These are phyloP conservation scores for Creontiades dilutus DNA, from an alignment of 2,888 invertebrate genomes.

Conservation along the genomic window DNA sequence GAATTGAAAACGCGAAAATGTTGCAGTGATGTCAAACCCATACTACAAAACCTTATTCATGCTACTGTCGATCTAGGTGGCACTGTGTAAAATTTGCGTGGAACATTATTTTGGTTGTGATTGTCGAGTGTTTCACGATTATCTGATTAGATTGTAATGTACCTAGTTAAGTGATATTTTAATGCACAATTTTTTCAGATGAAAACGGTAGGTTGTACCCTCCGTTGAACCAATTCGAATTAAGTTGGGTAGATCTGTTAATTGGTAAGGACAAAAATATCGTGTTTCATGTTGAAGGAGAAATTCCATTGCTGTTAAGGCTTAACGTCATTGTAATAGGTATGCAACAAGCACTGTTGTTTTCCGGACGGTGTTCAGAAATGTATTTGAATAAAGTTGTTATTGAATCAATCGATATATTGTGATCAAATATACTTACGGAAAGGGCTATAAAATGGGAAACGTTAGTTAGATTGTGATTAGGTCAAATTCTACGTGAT, in stretches of 20 bases:
- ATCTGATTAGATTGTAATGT: slow-evolving; percentile 1
- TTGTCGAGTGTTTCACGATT: neutral
- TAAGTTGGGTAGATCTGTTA: slow-evolving; percentile 24
- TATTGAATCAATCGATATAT: too few relatives aligned
- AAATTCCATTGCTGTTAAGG: neutral
- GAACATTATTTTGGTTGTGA: neutral
- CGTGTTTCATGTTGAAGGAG: neutral
- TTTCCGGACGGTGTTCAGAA: neutral
- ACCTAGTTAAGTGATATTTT: neutral
- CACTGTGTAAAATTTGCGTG: neutral
- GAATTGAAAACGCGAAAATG: too few relatives aligned
- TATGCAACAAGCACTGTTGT: neutral
- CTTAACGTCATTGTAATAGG: slow-evolving; percentile 8
- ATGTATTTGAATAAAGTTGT: too few relatives aligned
- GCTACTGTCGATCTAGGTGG: neutral
- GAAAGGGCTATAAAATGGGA: too few relatives aligned
- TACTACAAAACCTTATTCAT: neutral
- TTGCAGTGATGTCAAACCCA: neutral
- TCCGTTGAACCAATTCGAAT: slow-evolving; percentile 19
- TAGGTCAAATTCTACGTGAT: too few relatives aligned
- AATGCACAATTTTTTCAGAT: neutral
- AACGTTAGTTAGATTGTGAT: too few relatives aligned
- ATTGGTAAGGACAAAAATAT: neutral
- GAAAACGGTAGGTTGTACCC: neutral
- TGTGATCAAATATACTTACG: neutral